Percentiles rank a stretch among this genome's conserved stretches.
Evolutionary conservation across 1,140 invertebrate genomes (phyloP).

Genomic region (Panagrolaimus sp.): DNA sequence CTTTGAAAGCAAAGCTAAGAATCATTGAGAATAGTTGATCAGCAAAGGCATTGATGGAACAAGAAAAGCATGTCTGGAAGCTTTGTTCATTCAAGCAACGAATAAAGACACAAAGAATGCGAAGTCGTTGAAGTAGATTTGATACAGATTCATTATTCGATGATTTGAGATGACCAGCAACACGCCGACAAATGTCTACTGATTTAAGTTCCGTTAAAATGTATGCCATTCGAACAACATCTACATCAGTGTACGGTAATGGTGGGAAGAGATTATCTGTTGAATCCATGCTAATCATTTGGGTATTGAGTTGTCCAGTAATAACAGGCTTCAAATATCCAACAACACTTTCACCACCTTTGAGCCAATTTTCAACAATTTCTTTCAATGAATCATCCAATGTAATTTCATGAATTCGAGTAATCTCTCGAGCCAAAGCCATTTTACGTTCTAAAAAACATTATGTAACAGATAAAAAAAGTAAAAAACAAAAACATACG

Average conservation of each 20-base stretch:
- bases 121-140: background rate
- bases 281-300: background rate
- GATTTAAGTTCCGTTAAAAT: background rate
- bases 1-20: background rate
- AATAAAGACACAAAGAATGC: conserved; percentile 1
- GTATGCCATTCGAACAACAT: conserved; percentile 7
- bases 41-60: background rate
- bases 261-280: background rate
- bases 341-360: background rate
- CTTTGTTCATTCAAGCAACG: background rate
- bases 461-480: background rate
- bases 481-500: background rate
- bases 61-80: background rate
- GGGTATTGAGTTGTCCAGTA: background rate
- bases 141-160: background rate
- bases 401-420: background rate
- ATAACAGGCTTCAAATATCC: background rate
- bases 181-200: background rate
- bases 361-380: background rate
- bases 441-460: conserved; percentile 9
- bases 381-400: background rate
- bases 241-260: conserved; percentile 3
- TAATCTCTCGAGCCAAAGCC: background rate
- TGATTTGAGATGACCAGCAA: background rate
- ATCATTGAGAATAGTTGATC: background rate